These are phyloP conservation scores for Anser cygnoides DNA, from an alignment of 2,113 vertebrate genomes.

Conservation along the genomic window DNA sequence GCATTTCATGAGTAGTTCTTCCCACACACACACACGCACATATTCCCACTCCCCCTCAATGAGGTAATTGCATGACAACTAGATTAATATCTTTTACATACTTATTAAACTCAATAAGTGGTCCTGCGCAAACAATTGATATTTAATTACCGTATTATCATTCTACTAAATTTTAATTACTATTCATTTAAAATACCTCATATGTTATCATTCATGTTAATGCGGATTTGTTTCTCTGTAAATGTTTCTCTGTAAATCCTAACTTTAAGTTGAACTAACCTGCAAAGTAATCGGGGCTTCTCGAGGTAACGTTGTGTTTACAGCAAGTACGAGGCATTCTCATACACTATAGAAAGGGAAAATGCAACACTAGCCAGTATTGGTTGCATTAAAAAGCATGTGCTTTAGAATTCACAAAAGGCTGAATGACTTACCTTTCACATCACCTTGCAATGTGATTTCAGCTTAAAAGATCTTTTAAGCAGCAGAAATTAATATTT, in stretches of 20 bases:
- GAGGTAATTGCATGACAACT: constrained; percentile 73
- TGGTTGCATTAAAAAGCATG: background rate
- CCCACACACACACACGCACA: constrained; percentile 19
- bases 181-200: constrained; percentile 72
- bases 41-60: constrained; percentile 65
- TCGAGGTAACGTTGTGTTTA: background rate
- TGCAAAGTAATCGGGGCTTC: background rate
- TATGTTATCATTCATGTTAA: constrained; percentile 67
- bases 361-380: background rate
- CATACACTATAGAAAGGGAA: background rate
- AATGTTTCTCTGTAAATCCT: constrained; percentile 42
- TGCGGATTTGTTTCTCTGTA: constrained; percentile 55
- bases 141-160: constrained; percentile 78
- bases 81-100: constrained; percentile 76
- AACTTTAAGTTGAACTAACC: constrained; percentile 30
- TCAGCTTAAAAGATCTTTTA: constrained; percentile 10
- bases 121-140: constrained; percentile 74
- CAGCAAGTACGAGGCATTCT: background rate
- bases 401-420: background rate
- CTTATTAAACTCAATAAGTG: constrained; percentile 75
- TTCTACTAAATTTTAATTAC: constrained; percentile 77
- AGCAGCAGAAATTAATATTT: constrained; percentile 41
- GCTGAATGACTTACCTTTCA: background rate
- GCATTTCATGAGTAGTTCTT: constrained; percentile 63
- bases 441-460: background rate